Base-by-base conservation (phyloP, 2,113 vertebrate genomes). In the Phyllostomus hastatus region DNA sequence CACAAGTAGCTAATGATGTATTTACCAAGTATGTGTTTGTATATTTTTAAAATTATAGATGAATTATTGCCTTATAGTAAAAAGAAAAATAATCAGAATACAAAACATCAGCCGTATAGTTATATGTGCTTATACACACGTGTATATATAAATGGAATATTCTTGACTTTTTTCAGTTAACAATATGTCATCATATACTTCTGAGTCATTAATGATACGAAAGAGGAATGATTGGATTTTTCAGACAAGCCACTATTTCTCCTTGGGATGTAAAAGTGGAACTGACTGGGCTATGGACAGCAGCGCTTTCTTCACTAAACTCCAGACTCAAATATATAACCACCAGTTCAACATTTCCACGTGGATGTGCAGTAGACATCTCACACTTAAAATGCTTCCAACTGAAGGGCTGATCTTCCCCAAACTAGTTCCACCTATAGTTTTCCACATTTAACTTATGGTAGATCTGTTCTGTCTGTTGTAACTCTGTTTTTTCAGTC, bases 131-230 rank as follows among this genome's bases (percentile, higher is more conserved):
- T 79, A 85, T 61, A 70, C 43, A 66, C 4, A 48, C 17, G 15
- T 48, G 12, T 84, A 26, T 78, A 31, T 76, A 66, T 79, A 92
- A 52, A 70, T 78, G n/a, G 41, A 93, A 70, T 31, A 24, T 85
- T 93, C 46, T 93, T 67, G 81, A 75, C 50, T 92, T 88, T 84
- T 92, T 72, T 87, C 64, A 84, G 48, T 75, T 95, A 86, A 41
- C 33, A 84, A 31, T 81, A 69, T 57, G 46, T 89, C 31, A 61
- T 33, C 35, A n/a, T 91, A 66, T 54, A 82, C 54, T 81, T 86
- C 46, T 75, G 33, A 16, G 26, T 90, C 59, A 69, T 28, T 86
- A 86, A 73, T 52, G 41, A 86, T 86, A 67, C 19, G 93, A 78
- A 86, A 28, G 66, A 4, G 31, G 46, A 92, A 69, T 86, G 5